These are phyloP conservation scores for Ancistrus triradiatus DNA, from an alignment of 2,113 vertebrate genomes.

Conservation along the genomic window DNA sequence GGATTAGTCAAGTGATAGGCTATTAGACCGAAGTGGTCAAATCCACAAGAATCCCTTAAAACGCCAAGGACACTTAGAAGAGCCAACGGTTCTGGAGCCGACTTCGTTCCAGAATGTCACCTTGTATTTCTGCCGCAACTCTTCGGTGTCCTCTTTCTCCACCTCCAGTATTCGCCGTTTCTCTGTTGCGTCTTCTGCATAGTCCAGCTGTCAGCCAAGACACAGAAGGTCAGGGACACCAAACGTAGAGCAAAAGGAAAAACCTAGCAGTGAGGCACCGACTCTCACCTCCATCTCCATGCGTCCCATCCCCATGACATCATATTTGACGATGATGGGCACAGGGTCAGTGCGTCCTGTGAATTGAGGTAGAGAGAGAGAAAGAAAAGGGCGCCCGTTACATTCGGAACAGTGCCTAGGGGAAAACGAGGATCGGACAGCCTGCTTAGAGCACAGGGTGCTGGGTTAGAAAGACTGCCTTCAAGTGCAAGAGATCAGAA, in stretches of 20 bases:
- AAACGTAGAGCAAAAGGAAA: background rate
- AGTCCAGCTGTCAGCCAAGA: slow-evolving; percentile 78
- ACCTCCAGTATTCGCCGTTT: slow-evolving; percentile 93
- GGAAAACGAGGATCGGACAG: slow-evolving; percentile 57
- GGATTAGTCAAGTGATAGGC: too few species aligned
- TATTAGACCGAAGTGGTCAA: too few species aligned
- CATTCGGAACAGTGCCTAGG: background rate
- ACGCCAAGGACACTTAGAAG: too few species aligned
- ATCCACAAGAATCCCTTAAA: too few species aligned
- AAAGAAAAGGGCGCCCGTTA: slow-evolving; percentile 33
- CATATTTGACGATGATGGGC: slow-evolving; percentile 96
- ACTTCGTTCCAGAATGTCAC: slow-evolving; percentile 47
- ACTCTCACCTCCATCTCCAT: slow-evolving; percentile 95
- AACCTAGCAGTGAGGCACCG: slow-evolving; percentile 15
- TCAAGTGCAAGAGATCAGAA: slow-evolving; percentile 99
- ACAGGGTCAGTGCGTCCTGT: slow-evolving; percentile 97
- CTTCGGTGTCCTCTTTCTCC: slow-evolving; percentile 97
- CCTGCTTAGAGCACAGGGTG: slow-evolving; percentile 83
- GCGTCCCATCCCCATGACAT: slow-evolving; percentile 99
- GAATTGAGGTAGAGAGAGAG: slow-evolving; percentile 58
- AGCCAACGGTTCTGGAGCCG: too few species aligned
- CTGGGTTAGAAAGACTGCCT: slow-evolving; percentile 99
- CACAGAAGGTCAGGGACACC: background rate
- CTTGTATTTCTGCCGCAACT: slow-evolving; percentile 97
- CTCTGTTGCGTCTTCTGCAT: slow-evolving; percentile 96